Conservation (phyloP, 1,140 invertebrate species). For the Contarinia nasturtii region DNA sequence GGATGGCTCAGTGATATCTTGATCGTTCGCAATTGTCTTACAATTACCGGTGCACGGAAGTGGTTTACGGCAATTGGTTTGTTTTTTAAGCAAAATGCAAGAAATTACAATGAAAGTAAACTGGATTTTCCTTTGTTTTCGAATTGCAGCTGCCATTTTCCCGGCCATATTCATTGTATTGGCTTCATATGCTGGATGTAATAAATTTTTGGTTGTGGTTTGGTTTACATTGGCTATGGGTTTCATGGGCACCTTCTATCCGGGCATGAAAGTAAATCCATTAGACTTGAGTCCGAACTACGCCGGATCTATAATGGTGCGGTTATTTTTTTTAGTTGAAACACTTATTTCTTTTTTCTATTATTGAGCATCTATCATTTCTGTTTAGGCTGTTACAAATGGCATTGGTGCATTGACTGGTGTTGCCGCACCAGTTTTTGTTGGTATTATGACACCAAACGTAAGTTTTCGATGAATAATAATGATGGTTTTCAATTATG, state of each 20-base stretch:
- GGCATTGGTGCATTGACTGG: conserved; percentile 57
- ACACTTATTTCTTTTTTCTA: too few relatives aligned
- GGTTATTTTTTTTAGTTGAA: too few relatives aligned
- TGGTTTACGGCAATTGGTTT: conserved; percentile 51
- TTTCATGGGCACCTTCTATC: conserved; percentile 56
- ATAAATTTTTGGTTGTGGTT: conserved; percentile 37
- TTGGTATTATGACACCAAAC: conserved; percentile 53
- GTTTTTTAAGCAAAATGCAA: background rate
- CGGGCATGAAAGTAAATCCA: conserved; percentile 57
- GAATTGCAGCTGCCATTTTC: conserved; percentile 36
- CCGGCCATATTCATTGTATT: conserved; percentile 60
- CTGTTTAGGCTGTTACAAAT: conserved; percentile 70
- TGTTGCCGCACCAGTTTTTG: conserved; percentile 57
- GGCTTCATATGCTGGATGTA: conserved; percentile 62
- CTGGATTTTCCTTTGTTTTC: conserved; percentile 4
- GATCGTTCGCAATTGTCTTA: conserved; percentile 33
- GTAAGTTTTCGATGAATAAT: conserved; percentile 22
- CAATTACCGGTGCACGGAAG: conserved; percentile 42
- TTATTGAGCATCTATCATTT: too few relatives aligned
- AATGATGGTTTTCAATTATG: background rate
- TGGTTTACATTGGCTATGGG: conserved; percentile 53
- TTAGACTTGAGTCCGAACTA: conserved; percentile 68
- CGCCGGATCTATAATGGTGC: conserved; percentile 62
- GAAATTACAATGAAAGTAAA: background rate
- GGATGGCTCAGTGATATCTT: conserved; percentile 48